These are phyloP conservation scores for Calliphora vomitoria DNA, from an alignment of 2,888 invertebrate genomes.

Conservation along the genomic window DNA sequence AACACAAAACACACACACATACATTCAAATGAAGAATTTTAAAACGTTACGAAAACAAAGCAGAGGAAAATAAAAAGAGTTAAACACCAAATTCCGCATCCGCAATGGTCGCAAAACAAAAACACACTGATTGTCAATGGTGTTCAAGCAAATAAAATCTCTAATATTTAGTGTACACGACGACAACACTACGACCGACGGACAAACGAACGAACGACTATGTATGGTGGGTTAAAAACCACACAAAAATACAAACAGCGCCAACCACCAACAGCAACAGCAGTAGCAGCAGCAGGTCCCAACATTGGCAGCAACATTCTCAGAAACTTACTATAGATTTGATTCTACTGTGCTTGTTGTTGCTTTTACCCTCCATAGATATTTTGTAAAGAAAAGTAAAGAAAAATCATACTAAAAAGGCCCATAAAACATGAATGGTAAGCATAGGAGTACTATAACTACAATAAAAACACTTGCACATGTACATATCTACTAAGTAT, in stretches of 20 bases:
- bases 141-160: slow-evolving; percentile 68
- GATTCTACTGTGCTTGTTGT: background rate
- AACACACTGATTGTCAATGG: slow-evolving; percentile 75
- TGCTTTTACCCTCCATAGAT: slow-evolving; percentile 35
- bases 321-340: slow-evolving; percentile 6
- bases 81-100: slow-evolving; percentile 75
- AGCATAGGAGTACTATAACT: slow-evolving; percentile 21
- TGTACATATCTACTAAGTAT: background rate
- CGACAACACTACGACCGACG: slow-evolving; percentile 2
- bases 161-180: slow-evolving; percentile 44
- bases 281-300: slow-evolving; percentile 50
- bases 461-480: background rate
- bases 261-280: slow-evolving; percentile 11
- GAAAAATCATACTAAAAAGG: background rate
- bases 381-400: slow-evolving; percentile 34
- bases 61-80: slow-evolving; percentile 61
- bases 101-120: slow-evolving; percentile 75
- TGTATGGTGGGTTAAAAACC: slow-evolving; percentile 52
- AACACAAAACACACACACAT: background rate
- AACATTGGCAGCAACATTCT: slow-evolving; percentile 35
- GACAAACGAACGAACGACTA: background rate
- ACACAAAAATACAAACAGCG: slow-evolving; percentile 13
- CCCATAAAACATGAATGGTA: slow-evolving; percentile 61
- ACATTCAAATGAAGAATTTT: slow-evolving; percentile 59
- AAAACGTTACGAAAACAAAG: slow-evolving; percentile 68